phyloP scores from a whole-genome alignment of 2,888 invertebrate genomes.

The Imbricaverruca yamaguchii region DNA sequence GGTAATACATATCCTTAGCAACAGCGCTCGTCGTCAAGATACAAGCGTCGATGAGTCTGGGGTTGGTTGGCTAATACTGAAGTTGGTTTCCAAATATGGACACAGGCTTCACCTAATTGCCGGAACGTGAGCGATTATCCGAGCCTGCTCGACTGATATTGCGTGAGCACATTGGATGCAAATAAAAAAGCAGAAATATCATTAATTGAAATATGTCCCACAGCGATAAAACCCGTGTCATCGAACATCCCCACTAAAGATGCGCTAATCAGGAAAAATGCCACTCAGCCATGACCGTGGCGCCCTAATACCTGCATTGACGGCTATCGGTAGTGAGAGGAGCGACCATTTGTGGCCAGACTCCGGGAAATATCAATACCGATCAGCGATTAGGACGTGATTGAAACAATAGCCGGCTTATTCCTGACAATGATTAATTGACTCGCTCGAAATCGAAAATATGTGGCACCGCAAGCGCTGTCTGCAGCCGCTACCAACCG shows the following conservation, averaged over 20 bases:
- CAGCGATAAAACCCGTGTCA: neutral
- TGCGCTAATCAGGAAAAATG: neutral
- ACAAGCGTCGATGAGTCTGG: too few species aligned
- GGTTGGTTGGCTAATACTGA: too few species aligned
- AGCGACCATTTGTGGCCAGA: neutral
- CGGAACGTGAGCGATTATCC: too few species aligned
- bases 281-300: neutral
- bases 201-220: neutral
- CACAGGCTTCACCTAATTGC: too few species aligned
- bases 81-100: too few species aligned
- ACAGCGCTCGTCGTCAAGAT: too few species aligned
- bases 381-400: neutral
- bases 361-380: neutral
- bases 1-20: too few species aligned
- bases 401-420: conserved; percentile 16
- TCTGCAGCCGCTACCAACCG: neutral
- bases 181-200: neutral
- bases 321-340: neutral
- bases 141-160: too few species aligned
- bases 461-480: neutral
- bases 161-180: too few species aligned
- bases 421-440: conserved; percentile 8
- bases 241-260: neutral
- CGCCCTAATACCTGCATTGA: neutral
- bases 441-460: neutral